Percentiles rank a stretch among this genome's conserved stretches.
Conservation (phyloP, 1,140 invertebrate species). For the Diorhabda carinulata region DNA sequence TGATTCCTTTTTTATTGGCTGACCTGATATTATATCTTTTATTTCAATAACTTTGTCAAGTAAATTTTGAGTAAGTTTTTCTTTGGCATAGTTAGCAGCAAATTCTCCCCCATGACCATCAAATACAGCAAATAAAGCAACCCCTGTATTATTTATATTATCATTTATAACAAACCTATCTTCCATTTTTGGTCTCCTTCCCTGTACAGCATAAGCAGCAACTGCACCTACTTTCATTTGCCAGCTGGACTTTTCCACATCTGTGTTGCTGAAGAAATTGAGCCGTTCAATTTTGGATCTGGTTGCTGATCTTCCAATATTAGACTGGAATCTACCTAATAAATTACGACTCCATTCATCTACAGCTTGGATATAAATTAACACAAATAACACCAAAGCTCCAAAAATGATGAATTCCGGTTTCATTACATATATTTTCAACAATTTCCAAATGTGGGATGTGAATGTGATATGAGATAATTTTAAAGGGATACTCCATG, state of each 20-base stretch:
- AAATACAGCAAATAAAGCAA: slow-evolving; percentile 87
- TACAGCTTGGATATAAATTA: slow-evolving; percentile 73
- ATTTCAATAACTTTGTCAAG: slow-evolving; percentile 70
- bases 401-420: slow-evolving; percentile 69
- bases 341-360: slow-evolving; percentile 74
- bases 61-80: slow-evolving; percentile 73
- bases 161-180: slow-evolving; percentile 82
- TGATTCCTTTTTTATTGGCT: slow-evolving; percentile 46
- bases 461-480: slow-evolving; percentile 53
- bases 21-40: slow-evolving; percentile 63
- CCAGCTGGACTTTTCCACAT: slow-evolving; percentile 68
- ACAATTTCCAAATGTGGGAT: slow-evolving; percentile 67
- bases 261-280: slow-evolving; percentile 52
- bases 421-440: slow-evolving; percentile 68
- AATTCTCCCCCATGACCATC: slow-evolving; percentile 95
- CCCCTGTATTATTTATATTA: slow-evolving; percentile 68
- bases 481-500: slow-evolving; percentile 67
- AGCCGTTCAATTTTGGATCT: slow-evolving; percentile 52
- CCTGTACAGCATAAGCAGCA: slow-evolving; percentile 85
- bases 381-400: slow-evolving; percentile 61
- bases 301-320: slow-evolving; percentile 57
- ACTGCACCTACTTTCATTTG: slow-evolving; percentile 68
- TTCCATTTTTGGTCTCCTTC: slow-evolving; percentile 86
- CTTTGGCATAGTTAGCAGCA: slow-evolving; percentile 85
- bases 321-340: slow-evolving; percentile 67